Base-by-base conservation (phyloP, 2,888 invertebrate genomes). In the Ametastegia equiseti region DNA sequence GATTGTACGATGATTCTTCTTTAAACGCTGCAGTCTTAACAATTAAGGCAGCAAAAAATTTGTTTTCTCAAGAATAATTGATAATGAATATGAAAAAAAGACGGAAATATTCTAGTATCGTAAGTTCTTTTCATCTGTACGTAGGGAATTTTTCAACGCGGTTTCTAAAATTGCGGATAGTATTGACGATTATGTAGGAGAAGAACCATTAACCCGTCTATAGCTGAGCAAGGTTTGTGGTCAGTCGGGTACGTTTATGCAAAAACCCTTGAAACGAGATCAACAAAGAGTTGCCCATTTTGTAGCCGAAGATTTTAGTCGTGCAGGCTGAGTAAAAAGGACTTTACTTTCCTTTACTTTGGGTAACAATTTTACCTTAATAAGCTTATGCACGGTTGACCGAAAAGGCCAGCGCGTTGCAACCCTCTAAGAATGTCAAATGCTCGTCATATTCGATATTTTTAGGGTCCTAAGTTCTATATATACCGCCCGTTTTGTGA, bases 311-410 rank as follows among this genome's bases (percentile, higher is more conserved):
- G 60, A 78, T 78, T 78, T 60, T 63, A 30, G 78, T 60, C 27
- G 63, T n/a, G n/a, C 30, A 30, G 60, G 23, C 60, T 33, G 78
- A 42, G 60, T 42, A 78, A 63, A 78, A 78, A 57, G 83, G 85
- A 84, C 86, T 86, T 85, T 84, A 79, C 85, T 79, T 83, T 85
- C 63, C 42, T 78, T 78, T 42, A 30, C 60, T 67, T 39, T 23
- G n/a, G 78, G 86, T 83, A 88, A 89, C 90, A 90, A 90, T 89
- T 90, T 91, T 89, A 86, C 90, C 30, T 90, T 91, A 91, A 91
- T 90, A 90, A 91, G 91, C 91, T 91, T 91, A 90, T 89, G 86
- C 88, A 90, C 89, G 90, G 87, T 87, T 86, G 88, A 87, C 81
- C 88, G 87, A 87, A 85, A 89, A 89, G 87, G 88, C 88, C 87